These are phyloP conservation scores for Brachyopa scutellaris DNA, from an alignment of 2,888 invertebrate species.

Conservation along the genomic window DNA sequence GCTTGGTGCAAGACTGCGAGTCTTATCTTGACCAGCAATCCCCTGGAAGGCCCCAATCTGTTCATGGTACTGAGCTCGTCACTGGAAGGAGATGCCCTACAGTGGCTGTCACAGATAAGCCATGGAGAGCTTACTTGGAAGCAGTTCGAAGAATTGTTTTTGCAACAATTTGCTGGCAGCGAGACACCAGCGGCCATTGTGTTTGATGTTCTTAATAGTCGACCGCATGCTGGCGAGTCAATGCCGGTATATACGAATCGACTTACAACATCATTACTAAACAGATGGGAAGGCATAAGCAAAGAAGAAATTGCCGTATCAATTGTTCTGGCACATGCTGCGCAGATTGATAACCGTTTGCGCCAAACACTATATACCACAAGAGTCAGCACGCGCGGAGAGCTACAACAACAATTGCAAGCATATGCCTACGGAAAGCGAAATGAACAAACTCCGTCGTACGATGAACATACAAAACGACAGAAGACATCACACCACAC, in stretches of 20 bases:
- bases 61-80: constrained; percentile 15
- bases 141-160: constrained; percentile 32
- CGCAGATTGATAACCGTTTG: constrained; percentile 10
- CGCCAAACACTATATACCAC: constrained; percentile 4
- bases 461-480: background rate
- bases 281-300: constrained; percentile 4
- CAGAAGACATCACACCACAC: constrained; percentile 30
- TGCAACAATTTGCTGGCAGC: constrained; percentile 35
- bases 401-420: constrained; percentile 8
- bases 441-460: background rate
- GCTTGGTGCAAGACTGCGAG: constrained; percentile 15
- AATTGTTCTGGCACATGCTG: constrained; percentile 3
- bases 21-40: constrained; percentile 24
- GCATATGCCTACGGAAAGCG: constrained; percentile 5
- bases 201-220: constrained; percentile 28
- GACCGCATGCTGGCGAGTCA: constrained; percentile 15
- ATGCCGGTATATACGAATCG: constrained; percentile 5
- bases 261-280: constrained; percentile 4
- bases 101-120: constrained; percentile 33
- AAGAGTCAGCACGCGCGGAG: background rate
- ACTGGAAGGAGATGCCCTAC: constrained; percentile 23
- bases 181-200: constrained; percentile 28
- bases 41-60: constrained; percentile 18
- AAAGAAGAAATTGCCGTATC: constrained; percentile 21
- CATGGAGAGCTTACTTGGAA: constrained; percentile 20